These are phyloP conservation scores for Cryptoblepharus egeriae DNA, from an alignment of 2,797 vertebrate genomes.

Conservation along the genomic window DNA sequence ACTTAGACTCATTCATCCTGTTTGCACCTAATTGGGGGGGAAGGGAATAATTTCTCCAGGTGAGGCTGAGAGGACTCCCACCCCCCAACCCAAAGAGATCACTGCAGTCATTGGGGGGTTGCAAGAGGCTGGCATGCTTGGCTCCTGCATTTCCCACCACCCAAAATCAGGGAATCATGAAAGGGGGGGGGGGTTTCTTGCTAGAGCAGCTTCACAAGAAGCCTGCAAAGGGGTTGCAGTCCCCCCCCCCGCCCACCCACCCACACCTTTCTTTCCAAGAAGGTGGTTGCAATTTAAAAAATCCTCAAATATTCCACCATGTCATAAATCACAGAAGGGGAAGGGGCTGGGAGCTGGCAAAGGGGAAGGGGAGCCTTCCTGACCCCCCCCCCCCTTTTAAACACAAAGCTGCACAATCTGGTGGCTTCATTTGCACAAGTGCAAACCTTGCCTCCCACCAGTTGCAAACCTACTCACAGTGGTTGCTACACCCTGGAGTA, in stretches of 20 bases:
- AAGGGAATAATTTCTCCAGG: too few species aligned
- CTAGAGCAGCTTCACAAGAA: background rate
- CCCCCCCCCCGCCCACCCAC: background rate
- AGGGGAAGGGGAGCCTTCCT: background rate
- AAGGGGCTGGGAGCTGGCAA: background rate
- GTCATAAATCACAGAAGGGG: background rate
- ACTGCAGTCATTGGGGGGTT: too few species aligned
- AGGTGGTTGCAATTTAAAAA: background rate
- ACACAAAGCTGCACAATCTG: background rate
- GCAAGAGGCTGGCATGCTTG: background rate
- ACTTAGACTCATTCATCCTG: too few species aligned
- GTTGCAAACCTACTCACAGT: background rate
- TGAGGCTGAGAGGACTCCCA: too few species aligned
- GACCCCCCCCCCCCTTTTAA: background rate
- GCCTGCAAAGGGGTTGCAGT: background rate
- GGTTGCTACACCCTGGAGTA: background rate
- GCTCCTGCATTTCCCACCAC: background rate
- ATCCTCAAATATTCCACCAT: background rate
- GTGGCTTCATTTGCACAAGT: background rate
- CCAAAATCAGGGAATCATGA: too few species aligned
- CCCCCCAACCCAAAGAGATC: too few species aligned
- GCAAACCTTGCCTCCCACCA: background rate
- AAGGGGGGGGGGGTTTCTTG: background rate
- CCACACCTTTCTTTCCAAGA: background rate
- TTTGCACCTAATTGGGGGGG: too few species aligned